phyloP scores from a whole-genome alignment of 2,888 invertebrate species.

The Epinotia demarniana region DNA sequence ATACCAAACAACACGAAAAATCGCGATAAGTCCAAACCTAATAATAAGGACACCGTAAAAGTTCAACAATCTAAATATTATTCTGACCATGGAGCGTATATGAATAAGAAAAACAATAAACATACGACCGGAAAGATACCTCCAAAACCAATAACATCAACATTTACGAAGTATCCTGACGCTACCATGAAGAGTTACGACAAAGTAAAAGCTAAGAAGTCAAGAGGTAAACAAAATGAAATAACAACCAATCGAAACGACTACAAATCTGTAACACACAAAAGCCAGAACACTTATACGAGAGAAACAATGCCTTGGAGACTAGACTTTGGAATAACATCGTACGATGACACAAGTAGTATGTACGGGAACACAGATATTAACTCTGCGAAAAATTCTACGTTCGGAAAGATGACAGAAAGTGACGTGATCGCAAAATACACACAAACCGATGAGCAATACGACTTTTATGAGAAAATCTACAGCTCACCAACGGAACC shows the following conservation, averaged over 20 bases:
- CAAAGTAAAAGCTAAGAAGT: background rate
- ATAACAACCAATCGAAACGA: background rate
- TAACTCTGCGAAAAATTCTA: background rate
- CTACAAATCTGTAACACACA: background rate
- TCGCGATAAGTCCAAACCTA: background rate
- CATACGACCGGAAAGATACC: background rate
- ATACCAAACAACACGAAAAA: background rate
- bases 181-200: background rate
- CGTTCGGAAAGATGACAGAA: background rate
- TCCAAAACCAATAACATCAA: background rate
- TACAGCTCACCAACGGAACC: background rate
- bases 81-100: background rate
- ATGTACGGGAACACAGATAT: background rate
- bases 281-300: background rate
- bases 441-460: background rate
- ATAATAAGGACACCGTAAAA: no score
- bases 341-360: background rate
- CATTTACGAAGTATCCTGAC: background rate
- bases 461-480: conserved; percentile 2
- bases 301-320: background rate
- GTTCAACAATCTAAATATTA: background rate
- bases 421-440: background rate
- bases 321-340: background rate
- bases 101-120: background rate
- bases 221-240: background rate